Conservation (phyloP, 2,797 vertebrate genomes). For the Scleropages formosus region DNA sequence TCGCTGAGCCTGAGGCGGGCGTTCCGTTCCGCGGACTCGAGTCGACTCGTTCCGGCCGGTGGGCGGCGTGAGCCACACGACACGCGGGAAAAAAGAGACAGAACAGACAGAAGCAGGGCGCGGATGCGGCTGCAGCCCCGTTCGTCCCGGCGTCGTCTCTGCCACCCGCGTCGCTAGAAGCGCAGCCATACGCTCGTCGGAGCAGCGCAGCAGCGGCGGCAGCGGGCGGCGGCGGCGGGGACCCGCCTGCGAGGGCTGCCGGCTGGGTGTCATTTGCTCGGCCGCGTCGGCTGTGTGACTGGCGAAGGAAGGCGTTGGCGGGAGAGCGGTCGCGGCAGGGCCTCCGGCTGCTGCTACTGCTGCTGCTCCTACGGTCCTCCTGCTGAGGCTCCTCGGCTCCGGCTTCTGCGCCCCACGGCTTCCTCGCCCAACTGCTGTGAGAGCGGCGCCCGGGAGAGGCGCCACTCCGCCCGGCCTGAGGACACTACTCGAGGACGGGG, state of each 20-base stretch:
- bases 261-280: conserved; percentile 32
- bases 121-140: conserved; percentile 39
- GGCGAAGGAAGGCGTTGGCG: conserved; percentile 25
- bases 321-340: conserved; percentile 32
- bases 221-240: conserved; percentile 36
- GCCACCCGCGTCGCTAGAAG: conserved; percentile 35
- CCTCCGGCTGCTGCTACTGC: conserved; percentile 24
- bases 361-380: conserved; percentile 31
- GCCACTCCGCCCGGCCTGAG: conserved; percentile 42
- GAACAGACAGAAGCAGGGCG: conserved; percentile 16
- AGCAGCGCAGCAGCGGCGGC: conserved; percentile 23
- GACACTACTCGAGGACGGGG: conserved; percentile 46
- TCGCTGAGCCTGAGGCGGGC: too few species aligned
- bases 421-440: conserved; percentile 40
- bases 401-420: not conserved
- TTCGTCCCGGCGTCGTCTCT: conserved; percentile 40
- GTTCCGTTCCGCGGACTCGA: conserved; percentile 18
- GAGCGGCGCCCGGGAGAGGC: conserved; percentile 41
- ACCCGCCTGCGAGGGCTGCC: conserved; percentile 23
- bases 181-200: conserved; percentile 1
- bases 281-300: conserved; percentile 18
- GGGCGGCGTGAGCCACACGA: too few species aligned
- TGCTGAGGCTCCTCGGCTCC: conserved; percentile 17
- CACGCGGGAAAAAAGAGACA: too few species aligned
- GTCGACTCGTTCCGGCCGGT: conserved; percentile 30